Evolutionary conservation across 2,797 vertebrate genomes (phyloP), one percentile per base, ranked within the genome.

Genomic region (Hapalemur alaotrensis): DNA sequence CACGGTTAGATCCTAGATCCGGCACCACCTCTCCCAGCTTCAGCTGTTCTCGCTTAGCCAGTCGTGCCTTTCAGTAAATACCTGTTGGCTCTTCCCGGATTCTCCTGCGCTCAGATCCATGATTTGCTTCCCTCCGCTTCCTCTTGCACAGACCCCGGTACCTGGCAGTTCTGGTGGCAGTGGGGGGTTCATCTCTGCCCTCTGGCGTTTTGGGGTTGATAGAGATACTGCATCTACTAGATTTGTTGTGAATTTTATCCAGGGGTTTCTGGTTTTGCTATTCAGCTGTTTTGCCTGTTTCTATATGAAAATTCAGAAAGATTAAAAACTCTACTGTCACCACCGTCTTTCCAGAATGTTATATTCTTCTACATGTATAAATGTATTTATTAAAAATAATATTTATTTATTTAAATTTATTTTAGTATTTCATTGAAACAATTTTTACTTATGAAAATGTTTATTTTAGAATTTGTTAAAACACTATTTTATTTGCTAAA

Each of bases 351-450:
- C 14, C 59, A 80, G 75, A 81, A 86, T 81, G 23, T 3, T 75
- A 86, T 18, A 78, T 59, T 43, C 28, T 80, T 65, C 52, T 4
- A 54, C 35, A 50, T 59, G 14, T 17, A 54, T n/a, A 85, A 32
- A 63, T 69, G 1, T 72, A 73, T 73, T 82, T 52, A 43, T 63
- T 72, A 59, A 81, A 73, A 93, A 84, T 48, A 93, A 80, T 41
- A 67, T 38, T 38, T 54, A 48, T 84, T 76, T 50, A 85, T 72
- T 91, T 32, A 72, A 81, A 38, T 90, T 46, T 46, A 46, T 70
- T 91, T 57, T 54, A 67, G 43, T 76, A n/a, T 30, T 46, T 84
- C 43, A 28, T 46, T 82, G 65, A 76, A 82, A 46, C 6, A 84
- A 50, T 30, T 48, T 72, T 32, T 72, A 57, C 4, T 90, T 72